Evolutionary conservation across 2,797 vertebrate genomes (phyloP), one percentile per base, ranked within the genome.

Genomic region (Diceros bicornis): DNA sequence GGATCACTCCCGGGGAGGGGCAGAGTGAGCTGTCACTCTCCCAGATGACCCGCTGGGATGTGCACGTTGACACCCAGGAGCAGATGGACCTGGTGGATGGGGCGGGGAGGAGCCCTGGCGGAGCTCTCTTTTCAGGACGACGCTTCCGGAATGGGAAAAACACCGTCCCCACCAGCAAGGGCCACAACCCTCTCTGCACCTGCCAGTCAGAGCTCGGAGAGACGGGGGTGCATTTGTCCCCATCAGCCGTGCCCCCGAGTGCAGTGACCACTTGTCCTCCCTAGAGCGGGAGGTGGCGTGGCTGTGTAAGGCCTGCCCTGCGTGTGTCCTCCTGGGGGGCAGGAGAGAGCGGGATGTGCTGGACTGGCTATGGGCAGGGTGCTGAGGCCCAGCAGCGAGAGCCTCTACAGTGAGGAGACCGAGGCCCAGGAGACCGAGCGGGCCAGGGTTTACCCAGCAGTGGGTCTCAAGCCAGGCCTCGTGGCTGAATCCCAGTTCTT

Each of bases 391-490:
- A 1, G 11, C 32, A 37, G 32, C 64, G 11, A 2, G 66, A 47
- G 20, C 32, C n/a, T 17, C 52, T 61, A 41, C 27, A 0, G 7
- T 0, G 18, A 52, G 32, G 47, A 47, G 50, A 21, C 55, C 0
- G 0, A 44, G 64, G 41, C 32, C 64, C 32, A 2, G 6, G 41
- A 41, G 41, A 41, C 41, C 41, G 41, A 41, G 7, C 10, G 1
- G n/a, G 34, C 47, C 47, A 11, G 82, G 47, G 2, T 13, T 44
- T 6, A 1, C 21, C 34, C 1, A 9, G 32, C 41, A 8, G 59
- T 0, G 4, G 18, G 57, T 72, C 18, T 41, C 68, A 9, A 10
- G 55, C 2, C 2, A 47, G 75, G n/a, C 68, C 59, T 66, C 10
- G 17, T 25, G 57, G 55, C 32, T 23, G 32, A 16, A 13, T 52